Base-by-base conservation (phyloP, 2,888 invertebrate genomes). In the Tigriopus californicus region DNA sequence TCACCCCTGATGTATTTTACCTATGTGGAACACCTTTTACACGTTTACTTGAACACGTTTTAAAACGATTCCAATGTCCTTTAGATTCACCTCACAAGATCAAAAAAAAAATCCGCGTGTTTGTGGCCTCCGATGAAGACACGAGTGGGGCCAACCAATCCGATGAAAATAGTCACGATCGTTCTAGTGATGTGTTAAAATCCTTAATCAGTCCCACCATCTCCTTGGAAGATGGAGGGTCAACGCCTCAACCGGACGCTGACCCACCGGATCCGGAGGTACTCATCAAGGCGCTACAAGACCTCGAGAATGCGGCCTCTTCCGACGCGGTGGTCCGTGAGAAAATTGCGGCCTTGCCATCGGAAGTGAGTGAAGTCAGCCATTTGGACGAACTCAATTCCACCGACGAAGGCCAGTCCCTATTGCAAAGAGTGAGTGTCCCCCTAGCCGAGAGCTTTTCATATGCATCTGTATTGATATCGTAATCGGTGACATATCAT, bases 231-330 rank as follows among this genome's bases (percentile, higher is more conserved):
- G 33, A 33, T 8, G 33, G 33, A 3, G 33, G 85, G 59, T 86
- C 87, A 67, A 87, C 87, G 0, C 80, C 83, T 8, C 55, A 61
- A 15, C 85, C 85, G 0, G 80, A 80, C 0, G 84, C 84, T 1
- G 89, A 90, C 68, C 86, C 89, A 1, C 89, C 90, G 1, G 89
- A 94, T 73, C 85, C 92, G 1, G 91, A 94, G 68, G 90, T 91
- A 67, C 76, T 95, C 40, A 83, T 94, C 62, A 87, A 85, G 74
- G 80, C 81, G 62, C 67, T 78, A 62, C 73, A 84, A 71, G 88
- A 88, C 66, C 75, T 95, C 66, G 95, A 95, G 71, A 89, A 88
- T 67, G 88, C 91, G 61, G 92, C 95, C 1, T 94, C 94, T 0
- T 87, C 90, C 66, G 95, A 95, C 76, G 94, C 91, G 63, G 80